A percentile compares a stretch with the other conserved stretches of the same genome.
Conservation (phyloP, 2,113 vertebrate genomes). For the Cynopterus brachyotis region DNA sequence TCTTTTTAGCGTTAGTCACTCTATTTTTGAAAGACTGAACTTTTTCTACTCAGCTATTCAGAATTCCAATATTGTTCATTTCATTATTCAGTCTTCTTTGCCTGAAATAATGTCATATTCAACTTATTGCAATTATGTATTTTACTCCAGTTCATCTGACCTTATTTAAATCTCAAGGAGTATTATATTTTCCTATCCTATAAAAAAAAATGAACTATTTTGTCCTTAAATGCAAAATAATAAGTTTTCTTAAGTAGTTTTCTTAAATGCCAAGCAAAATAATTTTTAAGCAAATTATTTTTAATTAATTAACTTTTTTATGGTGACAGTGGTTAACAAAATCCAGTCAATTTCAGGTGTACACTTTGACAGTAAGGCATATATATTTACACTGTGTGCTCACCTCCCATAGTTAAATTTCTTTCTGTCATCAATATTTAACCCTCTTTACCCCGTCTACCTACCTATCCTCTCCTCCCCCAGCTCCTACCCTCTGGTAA, state of each 20-base stretch:
- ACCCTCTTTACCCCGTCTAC: too few relatives aligned
- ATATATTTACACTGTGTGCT: too few relatives aligned
- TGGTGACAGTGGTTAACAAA: too few relatives aligned
- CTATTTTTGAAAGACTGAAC: constrained; percentile 8
- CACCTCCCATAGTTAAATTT: too few relatives aligned
- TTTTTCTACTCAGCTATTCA: background rate
- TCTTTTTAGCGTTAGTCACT: constrained; percentile 28
- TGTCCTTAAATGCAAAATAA: constrained; percentile 30
- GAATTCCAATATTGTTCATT: background rate
- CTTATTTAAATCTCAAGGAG: background rate
- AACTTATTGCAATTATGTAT: background rate
- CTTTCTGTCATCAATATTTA: too few relatives aligned
- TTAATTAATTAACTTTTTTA: background rate
- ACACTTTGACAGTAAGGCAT: too few relatives aligned
- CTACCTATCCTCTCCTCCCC: too few relatives aligned
- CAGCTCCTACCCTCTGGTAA: too few relatives aligned
- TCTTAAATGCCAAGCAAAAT: background rate
- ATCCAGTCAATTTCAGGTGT: too few relatives aligned
- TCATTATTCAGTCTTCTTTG: background rate
- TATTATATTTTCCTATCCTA: background rate
- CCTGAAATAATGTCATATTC: background rate
- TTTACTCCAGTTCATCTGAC: background rate
- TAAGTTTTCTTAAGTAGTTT: background rate
- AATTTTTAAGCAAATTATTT: constrained; percentile 23
- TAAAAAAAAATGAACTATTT: background rate